Base-by-base conservation (phyloP, 1,140 invertebrate genomes). In the Diachasmimorpha longicaudata region DNA sequence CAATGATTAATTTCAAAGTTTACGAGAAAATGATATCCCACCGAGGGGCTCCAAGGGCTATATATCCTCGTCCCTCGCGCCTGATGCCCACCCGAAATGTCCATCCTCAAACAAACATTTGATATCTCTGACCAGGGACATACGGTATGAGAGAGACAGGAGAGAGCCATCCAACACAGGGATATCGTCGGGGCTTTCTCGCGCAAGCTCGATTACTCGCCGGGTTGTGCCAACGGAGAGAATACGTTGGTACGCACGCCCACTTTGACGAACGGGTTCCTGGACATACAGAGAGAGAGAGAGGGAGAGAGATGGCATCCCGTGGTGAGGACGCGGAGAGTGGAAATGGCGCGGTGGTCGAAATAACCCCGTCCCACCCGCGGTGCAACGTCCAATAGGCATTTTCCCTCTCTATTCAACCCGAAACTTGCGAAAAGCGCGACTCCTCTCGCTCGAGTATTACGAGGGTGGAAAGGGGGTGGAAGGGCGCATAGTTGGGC, bases 171-270 rank as follows among this genome's bases (percentile, higher is more conserved):
- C 19, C 69, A 31, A 69, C 67, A 72, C n/a, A 72, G 72, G 63
- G 71, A 77, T 71, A 70, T 77, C 66, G 69, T 66, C 6, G 48
- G 14, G 72, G 42, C 31, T 70, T 77, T 48, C 63, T 52, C 44
- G 74, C 74, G 74, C 74, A 76, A 71, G 74, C 74, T 76, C 74
- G 69, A 76, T 76, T 76, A 76, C 74, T 31, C 55, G 21, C 74
- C 68, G 44, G 68, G 68, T 70, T 52, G 48, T 52, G 11, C 44
- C 4, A n/a, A 25, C 42, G 44, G 44, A 70, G 67, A 46, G 36
- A 39, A 48, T 72, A 58, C 25, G 25, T 44, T 52, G 68, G 44
- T 42, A 69, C 68, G 68, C 68, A 70, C 74, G 74, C 74, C 74
- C 74, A 70, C 74, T 75, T 63, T 75, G 74, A 75, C 74, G 68